Conservation (phyloP, 2,113 vertebrate species). For the Cinclus cinclus region DNA sequence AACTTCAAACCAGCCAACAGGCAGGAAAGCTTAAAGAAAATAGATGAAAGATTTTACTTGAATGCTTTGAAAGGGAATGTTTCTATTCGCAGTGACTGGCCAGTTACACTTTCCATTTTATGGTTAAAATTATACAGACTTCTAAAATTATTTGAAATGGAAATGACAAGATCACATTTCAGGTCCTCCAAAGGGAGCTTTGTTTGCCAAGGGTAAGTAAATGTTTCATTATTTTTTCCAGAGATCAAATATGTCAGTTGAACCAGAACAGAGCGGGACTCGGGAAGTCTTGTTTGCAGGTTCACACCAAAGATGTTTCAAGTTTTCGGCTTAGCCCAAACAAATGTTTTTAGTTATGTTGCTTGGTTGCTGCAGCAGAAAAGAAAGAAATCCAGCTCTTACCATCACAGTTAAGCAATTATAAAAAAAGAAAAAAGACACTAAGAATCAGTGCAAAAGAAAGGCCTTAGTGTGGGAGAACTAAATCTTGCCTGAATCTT, state of each 20-base stretch:
- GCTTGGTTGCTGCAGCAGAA: neutral
- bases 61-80: neutral
- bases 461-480: neutral
- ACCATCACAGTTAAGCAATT: neutral
- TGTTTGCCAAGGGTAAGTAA: conserved; percentile 23
- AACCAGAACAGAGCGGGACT: neutral
- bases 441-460: neutral
- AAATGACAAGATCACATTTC: conserved; percentile 10
- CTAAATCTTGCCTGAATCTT: neutral
- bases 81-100: neutral
- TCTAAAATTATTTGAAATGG: conserved; percentile 15
- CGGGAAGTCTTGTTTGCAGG: conserved; percentile 51
- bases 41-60: neutral
- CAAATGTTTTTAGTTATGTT: conserved; percentile 17
- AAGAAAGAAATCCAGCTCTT: neutral
- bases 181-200: conserved; percentile 3
- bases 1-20: conserved; percentile 23
- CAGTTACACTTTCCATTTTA: neutral
- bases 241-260: neutral
- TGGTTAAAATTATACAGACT: conserved; percentile 27
- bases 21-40: neutral
- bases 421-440: neutral
- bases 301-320: conserved; percentile 52
- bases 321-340: conserved; percentile 22
- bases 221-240: conserved; percentile 16